Evolutionary conservation across 2,113 vertebrate genomes (phyloP), one percentile per base, ranked within the genome.

Genomic region (Pterophyllum scalare): DNA sequence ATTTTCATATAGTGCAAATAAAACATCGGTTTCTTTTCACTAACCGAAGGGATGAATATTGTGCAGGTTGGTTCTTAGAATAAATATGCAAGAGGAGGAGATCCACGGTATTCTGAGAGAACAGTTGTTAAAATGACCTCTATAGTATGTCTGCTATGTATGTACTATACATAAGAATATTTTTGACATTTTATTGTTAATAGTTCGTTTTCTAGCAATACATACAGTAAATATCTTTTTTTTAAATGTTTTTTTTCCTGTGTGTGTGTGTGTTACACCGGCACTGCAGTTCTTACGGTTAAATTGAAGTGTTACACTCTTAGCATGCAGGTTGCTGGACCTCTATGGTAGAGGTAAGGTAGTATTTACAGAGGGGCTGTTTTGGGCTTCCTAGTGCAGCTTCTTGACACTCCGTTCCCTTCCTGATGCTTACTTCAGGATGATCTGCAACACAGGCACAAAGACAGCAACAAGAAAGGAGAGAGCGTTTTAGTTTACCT

Each of bases 281-380:
- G 92, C 91, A 92, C 94, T 95, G 92, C 91, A 92, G 90, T 90
- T 90, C 83, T 90, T 92, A 91, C 22, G 91, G 88, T 94, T 91
- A 89, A 93, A 90, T 87, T 89, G 88, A 96, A 96, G 97, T 91
- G 90, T 88, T 96, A 96, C 96, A 92, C 90, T 95, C 77, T 99
- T 97, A 99, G 97, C 98, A 99, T 99, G 98, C 98, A 98, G 97
- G 98, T 97, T 98, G 97, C 97, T 97, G 98, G 96, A 98, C 97
- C 95, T 98, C 98, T 97, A 97, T 93, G 91, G 97, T 96, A 95
- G 97, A 97, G 96, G 97, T 95, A 94, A 97, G 93, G 94, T 98
- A 97, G 96, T 98, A 99, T 99, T 97, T 99, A 99, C 97, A 99
- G 94, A 96, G 96, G 96, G 96, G 96, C 94, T 97, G 97, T 95